Evolutionary conservation across 2,888 invertebrate species (phyloP), one percentile per base, ranked within the genome.

Genomic region (Epiblema foenella): DNA sequence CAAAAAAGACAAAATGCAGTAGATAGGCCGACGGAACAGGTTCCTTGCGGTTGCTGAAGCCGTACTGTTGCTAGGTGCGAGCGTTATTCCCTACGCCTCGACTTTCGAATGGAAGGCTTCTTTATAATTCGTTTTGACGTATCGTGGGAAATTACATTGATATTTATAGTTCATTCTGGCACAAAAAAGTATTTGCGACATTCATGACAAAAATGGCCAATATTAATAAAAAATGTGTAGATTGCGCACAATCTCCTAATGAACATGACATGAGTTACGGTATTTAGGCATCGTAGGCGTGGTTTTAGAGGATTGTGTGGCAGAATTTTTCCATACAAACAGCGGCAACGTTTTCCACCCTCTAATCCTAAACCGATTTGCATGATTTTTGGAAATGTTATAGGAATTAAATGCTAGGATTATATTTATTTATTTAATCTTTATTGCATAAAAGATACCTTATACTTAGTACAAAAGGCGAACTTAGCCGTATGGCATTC

Each of bases 11-110:
- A 80, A 83, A 82, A 80, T 70, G 74, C 74, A 66, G 65, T 73
- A 76, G 75, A 78, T 78, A 79, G 77, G 74, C 75, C 77, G 81
- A 78, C 77, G 79, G 81, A 86, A 87, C 87, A 81, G 86, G 88
- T 88, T 87, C 80, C 77, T 84, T 90, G 91, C 82, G 91, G 91
- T 90, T 80, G 79, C 79, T 77, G 89, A 91, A 90, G 88, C 89
- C 89, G 83, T 89, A 87, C 78, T 81, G 75, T 73, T 74, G 73
- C 69, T 70, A 75, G 70, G 73, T 64, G 74, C 69, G 56, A 60
- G 49, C 54, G 68, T 60, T 58, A 33, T 52, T 64, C 54, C 37
- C 58, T 24, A 64, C 54, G 46, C 54, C 42, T 58, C 58, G 70
- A 66, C 66, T 60, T 67, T 70, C 49, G 57, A 64, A 56, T 39